A percentile compares a stretch with the other conserved stretches of the same genome.
These are phyloP conservation scores for Tadarida brasiliensis DNA, from an alignment of 2,797 vertebrate genomes.

Conservation along the genomic window DNA sequence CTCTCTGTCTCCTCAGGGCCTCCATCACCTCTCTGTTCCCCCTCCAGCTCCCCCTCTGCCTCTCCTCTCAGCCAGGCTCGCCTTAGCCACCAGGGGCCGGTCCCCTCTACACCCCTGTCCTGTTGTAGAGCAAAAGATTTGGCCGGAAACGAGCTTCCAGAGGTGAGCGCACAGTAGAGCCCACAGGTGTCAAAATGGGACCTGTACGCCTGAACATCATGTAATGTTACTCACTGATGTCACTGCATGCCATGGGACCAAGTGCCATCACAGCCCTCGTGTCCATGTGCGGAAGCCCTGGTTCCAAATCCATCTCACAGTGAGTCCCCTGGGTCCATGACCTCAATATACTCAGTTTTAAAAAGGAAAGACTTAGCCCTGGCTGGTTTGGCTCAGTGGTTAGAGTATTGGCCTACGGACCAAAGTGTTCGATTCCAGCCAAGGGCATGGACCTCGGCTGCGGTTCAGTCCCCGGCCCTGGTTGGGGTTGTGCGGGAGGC, in stretches of 20 bases:
- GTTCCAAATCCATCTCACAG: neutral
- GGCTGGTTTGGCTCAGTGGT: too few species aligned
- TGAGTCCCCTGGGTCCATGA: neutral
- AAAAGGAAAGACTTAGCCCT: neutral
- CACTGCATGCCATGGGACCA: neutral
- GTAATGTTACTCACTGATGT: neutral
- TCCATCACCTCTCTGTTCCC: neutral
- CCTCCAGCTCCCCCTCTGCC: neutral
- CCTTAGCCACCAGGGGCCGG: neutral
- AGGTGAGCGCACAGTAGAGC: neutral
- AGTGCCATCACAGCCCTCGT: neutral
- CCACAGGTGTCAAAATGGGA: neutral
- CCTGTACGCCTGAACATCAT: neutral
- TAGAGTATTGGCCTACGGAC: too few species aligned
- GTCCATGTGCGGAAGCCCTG: neutral
- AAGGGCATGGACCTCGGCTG: too few species aligned
- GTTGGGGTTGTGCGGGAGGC: too few species aligned
- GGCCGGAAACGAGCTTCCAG: neutral
- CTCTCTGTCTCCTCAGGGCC: too few species aligned
- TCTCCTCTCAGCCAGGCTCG: neutral
- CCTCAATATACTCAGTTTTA: neutral
- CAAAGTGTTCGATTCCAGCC: too few species aligned
- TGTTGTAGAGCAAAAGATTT: neutral
- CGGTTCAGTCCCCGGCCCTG: too few species aligned
- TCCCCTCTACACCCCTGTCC: neutral